Evolutionary conservation across 2,888 invertebrate genomes (phyloP), one percentile per base, ranked within the genome.

Genomic region (Linnaemya tessellans): DNA sequence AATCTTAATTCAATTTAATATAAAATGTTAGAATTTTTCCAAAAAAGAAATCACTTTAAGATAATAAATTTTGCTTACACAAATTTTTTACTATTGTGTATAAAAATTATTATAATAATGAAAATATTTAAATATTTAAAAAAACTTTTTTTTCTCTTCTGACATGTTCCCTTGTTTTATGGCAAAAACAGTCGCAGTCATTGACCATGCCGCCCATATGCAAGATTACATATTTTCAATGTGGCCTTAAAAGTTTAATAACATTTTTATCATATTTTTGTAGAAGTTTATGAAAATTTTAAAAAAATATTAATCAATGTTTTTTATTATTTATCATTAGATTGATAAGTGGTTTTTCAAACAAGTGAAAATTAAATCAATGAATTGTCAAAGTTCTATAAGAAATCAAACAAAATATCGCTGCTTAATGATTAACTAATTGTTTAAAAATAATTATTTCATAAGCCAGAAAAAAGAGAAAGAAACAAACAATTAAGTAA

Each of bases 361-460:
- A 9, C 58, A 30, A 30, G 3, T 58, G n/a, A 30, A 35, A 58
- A n/a, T 54, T 58, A 30, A 58, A 15, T 58, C 8, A 35, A 35
- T 58, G 58, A 58, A 73, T 25, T 25, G 11, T 8, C 9, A 25
- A 43, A 71, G 20, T 68, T 22, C 9, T n/a, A 7, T 3, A 18
- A n/a, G 9, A 56, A 18, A 43, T 62, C 18, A 41, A 38, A 35
- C 8, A 13, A 64, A 62, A 15, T 20, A 9, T 18, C 35, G 58
- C 38, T 9, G 62, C 51, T 62, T 20, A 25, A 20, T 10, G 41
- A 79, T 71, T 62, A 68, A 71, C 46, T 56, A 71, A 71, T 30
- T 43, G 4, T 71, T 71, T 71, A 56, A 64, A 80, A 80, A 80
- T 80, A 80, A 71, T 71, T 62, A 64, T 79, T 71, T 35, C 54